Base-by-base conservation (phyloP, 2,888 invertebrate species). In the Lacanobia wlatinum region DNA sequence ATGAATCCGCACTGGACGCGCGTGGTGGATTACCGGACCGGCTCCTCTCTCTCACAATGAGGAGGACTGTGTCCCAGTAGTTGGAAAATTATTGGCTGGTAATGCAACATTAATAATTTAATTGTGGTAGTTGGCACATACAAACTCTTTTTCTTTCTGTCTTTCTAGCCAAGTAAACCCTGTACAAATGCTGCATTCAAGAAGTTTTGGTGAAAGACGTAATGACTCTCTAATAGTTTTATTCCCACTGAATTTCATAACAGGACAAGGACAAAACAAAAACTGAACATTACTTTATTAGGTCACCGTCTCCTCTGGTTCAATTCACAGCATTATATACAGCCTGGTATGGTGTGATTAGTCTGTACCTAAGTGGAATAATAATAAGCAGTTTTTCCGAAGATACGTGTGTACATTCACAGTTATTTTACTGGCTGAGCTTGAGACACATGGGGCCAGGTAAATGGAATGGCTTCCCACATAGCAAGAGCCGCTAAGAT, bases 401-500 rank as follows among this genome's bases (percentile, higher is more conserved):
- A 28, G 28, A 48, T 40, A 9, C 10, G n/a, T 34, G 5, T 38
- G 3, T 9, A 69, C 14, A 16, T 14, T 9, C 21, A 28, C n/a
- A 7, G 28, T 14, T 52, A 74, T 56, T 69, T 61, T 56, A 23
- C 5, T n/a, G 34, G 18, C 5, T 40, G 43, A n/a, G 10, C 43
- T 61, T 1, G n/a, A 14, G 0, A 28, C 3, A 62, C 2, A 40
- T 53, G 52, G 7, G 69, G 40, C 52, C 52, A 70, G 28, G 62
- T 62, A 40, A 70, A 70, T 63, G 70, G 70, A 53, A 23, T 28
- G 2, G 43, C 21, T 70, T 76, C 75, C 40, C 70, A 76, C 8
- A 76, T 0, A 14, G 34, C 59, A 3, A 76, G 62, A 23, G 48
- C 53, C 1, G n/a, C 5, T 23, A 76, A 23, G 7, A 63, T 53